Evolutionary conservation across 1,140 invertebrate species (phyloP), one percentile per base, ranked within the genome.

Genomic region (Meloidogyne hapla): DNA sequence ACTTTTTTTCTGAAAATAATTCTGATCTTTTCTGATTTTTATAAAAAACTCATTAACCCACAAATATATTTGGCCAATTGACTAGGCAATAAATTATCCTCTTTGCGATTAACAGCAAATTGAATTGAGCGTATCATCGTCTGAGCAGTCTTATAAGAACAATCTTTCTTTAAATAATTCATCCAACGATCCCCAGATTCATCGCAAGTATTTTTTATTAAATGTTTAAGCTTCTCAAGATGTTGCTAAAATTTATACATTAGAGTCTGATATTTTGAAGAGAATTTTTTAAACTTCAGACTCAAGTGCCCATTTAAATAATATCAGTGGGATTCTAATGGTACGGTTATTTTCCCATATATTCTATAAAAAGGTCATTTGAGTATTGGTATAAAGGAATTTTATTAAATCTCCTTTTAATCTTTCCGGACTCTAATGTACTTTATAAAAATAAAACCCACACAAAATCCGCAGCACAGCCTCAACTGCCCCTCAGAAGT

Each of bases 111-210:
- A 56, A 56, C 48, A 6, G 48, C 48, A 56, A 56, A 56, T n/a
- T 56, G 18, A 6, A 56, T 21, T 9, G 48, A 56, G 5, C 48
- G 48, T 6, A 56, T 5, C 48, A 56, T 8, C 8, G 48, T 56
- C 1, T n/a, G 18, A 6, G 48, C 4, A 56, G 18, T n/a, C n/a
- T 56, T 56, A 1, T 56, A n/a, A 56, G 8, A 13, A 6, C 12
- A n/a, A 56, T 56, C 48, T 21, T 56, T 56, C 0, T n/a, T 56
- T 5, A 56, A 4, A 56, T 56, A 56, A 56, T 56, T 56, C 48
- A 56, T 56, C 48, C 48, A 56, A 56, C 48, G 48, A n/a, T 56
- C 48, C n/a, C 18, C 48, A n/a, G 48, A 56, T n/a, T 56, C 48
- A n/a, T 56, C 48, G n/a, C 1, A n/a, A 56, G 48, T 0, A 56